Evolutionary conservation across 1,140 invertebrate species (phyloP), one percentile per base, ranked within the genome.

Genomic region (Ruditapes philippinarum): DNA sequence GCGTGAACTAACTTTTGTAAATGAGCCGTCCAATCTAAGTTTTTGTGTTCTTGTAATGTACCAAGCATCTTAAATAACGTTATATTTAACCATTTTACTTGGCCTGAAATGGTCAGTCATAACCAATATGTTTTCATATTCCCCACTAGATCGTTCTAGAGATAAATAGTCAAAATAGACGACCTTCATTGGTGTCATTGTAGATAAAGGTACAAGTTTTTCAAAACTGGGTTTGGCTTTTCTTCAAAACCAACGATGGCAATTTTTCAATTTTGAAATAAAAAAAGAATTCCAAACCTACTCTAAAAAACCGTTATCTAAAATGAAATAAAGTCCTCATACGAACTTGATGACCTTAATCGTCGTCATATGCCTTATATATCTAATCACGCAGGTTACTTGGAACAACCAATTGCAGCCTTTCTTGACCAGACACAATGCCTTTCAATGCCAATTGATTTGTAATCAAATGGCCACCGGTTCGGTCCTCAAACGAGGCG

Each of bases 21-120:
- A 76, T 81, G 57, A 12, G 28, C 40, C 36, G 78, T 89, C 90
- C 88, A 91, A 45, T 91, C 76, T 5, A 2, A 2, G 57, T 92
- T 91, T 31, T 91, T 22, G 19, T 74, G 42, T 38, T 76, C 31
- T 25, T 80, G 57, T 22, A 92, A 57, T 33, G 87, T 91, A 1
- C 89, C 68, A 36, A 89, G 60, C 89, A 92, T 14, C 36, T 62
- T n/a, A 2, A 86, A 19, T 19, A 86, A 49, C 11, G 73, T 78
- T 49, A n/a, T 11, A 42, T 86, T 84, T 28, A 84, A 84, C 4
- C 68, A n/a, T n/a, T 84, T 49, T 7, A 45, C 36, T n/a, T 62
- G 49, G 14, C 89, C 74, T 54, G 51, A n/a, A 54, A n/a, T 54
- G 51, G 51, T 54, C 51, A 54, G 51, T 54, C 22, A 11, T 54